Evolutionary conservation across 2,113 vertebrate species (phyloP).

Genomic region (Pituophis catenifer): DNA sequence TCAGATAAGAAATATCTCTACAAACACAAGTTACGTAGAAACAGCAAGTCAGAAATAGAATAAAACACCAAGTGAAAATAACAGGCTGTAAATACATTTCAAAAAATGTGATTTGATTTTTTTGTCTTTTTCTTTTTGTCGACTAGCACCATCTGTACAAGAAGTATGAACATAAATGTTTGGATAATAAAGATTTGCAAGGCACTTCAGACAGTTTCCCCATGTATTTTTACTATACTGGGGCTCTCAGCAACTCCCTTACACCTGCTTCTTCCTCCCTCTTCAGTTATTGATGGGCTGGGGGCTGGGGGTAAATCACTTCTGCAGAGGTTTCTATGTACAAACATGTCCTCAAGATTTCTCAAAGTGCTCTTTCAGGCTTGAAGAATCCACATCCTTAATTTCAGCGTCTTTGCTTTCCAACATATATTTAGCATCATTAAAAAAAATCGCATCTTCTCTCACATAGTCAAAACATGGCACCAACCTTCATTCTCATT

Average conservation of each 20-base stretch:
- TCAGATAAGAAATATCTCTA: constrained; percentile 82
- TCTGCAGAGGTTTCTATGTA: constrained; percentile 72
- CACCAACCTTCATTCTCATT: constrained; percentile 73
- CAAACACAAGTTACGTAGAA: constrained; percentile 85
- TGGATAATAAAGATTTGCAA: constrained; percentile 88
- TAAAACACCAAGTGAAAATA: constrained; percentile 80
- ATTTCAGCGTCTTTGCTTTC: constrained; percentile 52
- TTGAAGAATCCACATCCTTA: constrained; percentile 64
- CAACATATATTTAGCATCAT: constrained; percentile 9
- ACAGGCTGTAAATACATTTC: constrained; percentile 74
- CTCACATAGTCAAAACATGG: constrained; percentile 66
- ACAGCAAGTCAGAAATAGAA: constrained; percentile 78
- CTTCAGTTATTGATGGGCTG: constrained; percentile 39
- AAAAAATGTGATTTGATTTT: constrained; percentile 62
- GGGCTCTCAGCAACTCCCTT: constrained; percentile 59
- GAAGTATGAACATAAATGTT: constrained; percentile 79
- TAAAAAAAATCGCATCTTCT: constrained; percentile 44
- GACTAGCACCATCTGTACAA: constrained; percentile 92
- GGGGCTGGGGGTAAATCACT: constrained; percentile 49
- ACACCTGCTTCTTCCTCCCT: constrained; percentile 50
- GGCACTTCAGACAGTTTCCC: constrained; percentile 89
- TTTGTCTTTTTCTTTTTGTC: constrained; percentile 62
- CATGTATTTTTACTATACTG: constrained; percentile 64
- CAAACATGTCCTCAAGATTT: constrained; percentile 69
- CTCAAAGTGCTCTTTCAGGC: constrained; percentile 84